Base-by-base conservation (phyloP, 2,888 invertebrate genomes). In the Macrosoma leucophasiata region DNA sequence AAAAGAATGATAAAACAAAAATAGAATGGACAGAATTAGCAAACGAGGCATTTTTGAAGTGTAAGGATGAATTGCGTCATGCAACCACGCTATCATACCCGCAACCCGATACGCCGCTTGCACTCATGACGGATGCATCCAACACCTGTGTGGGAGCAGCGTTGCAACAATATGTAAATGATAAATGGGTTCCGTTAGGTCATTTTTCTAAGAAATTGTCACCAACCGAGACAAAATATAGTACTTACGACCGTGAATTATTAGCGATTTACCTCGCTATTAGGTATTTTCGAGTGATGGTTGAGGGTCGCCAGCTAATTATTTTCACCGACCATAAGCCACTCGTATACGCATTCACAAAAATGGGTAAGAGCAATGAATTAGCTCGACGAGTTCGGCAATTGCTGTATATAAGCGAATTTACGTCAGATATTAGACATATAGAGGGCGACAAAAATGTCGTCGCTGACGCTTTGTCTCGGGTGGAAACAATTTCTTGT, bases 171-270 rank as follows among this genome's bases (percentile, higher is more conserved):
- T n/a, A n/a, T n/a, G n/a, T n/a, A n/a, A n/a, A n/a, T n/a, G n/a
- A n/a, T n/a, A 7, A 11, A 8, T 39, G 36, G 38, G 25, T 31
- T 30, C 43, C 43, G 11, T 22, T 42, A 5, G 36, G 28, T 11
- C 43, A 28, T 17, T 41, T 43, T 20, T 43, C 37, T 4, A 39
- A 40, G 21, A 31, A 13, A 8, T 24, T 46, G n/a, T n/a, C n/a
- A n/a, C n/a, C n/a, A 12, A 33, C 25, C 3, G 27, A 22, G 26
- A 23, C 39, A 15, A 31, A 43, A 31, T 13, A n/a, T n/a, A n/a
- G n/a, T n/a, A n/a, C n/a, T n/a, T n/a, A n/a, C 15, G 46, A 46
- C 13, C 14, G 36, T 13, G 46, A 43, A 26, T 21, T 43, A 14
- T 23, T 37, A 9, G 46, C 35, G 6, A 36, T 41, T 11, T 46